phyloP scores from a whole-genome alignment of 2,888 invertebrate species.

The Aphodius sticticus region DNA sequence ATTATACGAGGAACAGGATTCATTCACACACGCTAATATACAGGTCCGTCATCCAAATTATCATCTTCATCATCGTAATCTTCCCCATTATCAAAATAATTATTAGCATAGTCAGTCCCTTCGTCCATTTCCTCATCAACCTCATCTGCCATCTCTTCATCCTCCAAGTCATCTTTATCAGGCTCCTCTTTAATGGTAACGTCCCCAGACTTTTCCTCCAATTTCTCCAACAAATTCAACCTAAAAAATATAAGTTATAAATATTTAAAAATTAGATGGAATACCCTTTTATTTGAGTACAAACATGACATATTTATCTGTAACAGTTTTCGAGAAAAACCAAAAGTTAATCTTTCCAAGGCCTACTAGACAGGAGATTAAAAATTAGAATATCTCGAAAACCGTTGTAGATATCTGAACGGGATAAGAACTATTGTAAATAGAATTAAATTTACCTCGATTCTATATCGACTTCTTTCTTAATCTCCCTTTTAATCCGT shows the following conservation, averaged over 20 bases:
- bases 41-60: slow-evolving; percentile 83
- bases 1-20: neutral
- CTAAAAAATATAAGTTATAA: slow-evolving; percentile 39
- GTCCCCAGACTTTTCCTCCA: slow-evolving; percentile 65
- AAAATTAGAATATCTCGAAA: no score
- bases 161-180: slow-evolving; percentile 60
- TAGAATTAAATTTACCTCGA: slow-evolving; percentile 39
- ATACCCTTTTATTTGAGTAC: neutral
- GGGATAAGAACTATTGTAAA: no score
- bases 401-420: no score
- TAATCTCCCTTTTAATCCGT: slow-evolving; percentile 49
- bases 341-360: no score
- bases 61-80: slow-evolving; percentile 88
- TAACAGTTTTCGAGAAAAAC: neutral
- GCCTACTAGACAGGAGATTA: no score
- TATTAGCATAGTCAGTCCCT: slow-evolving; percentile 87
- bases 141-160: slow-evolving; percentile 68
- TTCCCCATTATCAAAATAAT: slow-evolving; percentile 89
- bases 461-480: slow-evolving; percentile 49
- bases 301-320: no score
- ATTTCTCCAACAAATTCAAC: slow-evolving; percentile 65
- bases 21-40: slow-evolving; percentile 64
- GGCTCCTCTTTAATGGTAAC: slow-evolving; percentile 61
- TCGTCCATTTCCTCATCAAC: slow-evolving; percentile 86
- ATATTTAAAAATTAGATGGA: slow-evolving; percentile 5